phyloP scores from a whole-genome alignment of 2,113 vertebrate species.

The Catharus bicknelli region DNA sequence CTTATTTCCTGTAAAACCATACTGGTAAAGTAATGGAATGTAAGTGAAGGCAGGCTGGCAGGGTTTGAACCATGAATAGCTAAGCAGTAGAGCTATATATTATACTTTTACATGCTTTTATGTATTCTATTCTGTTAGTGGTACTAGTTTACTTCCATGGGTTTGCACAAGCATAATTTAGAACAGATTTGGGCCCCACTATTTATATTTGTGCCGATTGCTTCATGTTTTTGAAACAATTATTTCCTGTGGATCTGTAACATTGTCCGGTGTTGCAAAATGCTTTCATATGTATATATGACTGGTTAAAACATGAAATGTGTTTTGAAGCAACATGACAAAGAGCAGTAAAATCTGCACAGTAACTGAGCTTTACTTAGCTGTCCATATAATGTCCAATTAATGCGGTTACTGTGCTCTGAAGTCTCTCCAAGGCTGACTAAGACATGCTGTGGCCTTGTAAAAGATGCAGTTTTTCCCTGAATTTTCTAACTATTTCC shows the following conservation, averaged over 20 bases:
- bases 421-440: constrained; percentile 31
- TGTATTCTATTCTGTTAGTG: neutral
- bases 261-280: constrained; percentile 36
- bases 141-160: neutral
- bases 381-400: neutral
- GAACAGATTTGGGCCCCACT: neutral
- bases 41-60: neutral
- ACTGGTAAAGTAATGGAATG: neutral
- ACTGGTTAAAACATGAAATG: constrained; percentile 1
- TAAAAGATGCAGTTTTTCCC: neutral
- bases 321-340: constrained; percentile 35
- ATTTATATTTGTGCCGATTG: constrained; percentile 44
- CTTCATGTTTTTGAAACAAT: constrained; percentile 28
- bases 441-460: constrained; percentile 4
- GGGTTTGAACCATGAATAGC: neutral
- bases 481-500: neutral
- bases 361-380: constrained; percentile 5
- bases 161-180: constrained; percentile 38
- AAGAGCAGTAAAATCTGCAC: constrained; percentile 23
- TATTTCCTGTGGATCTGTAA: constrained; percentile 37
- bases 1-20: neutral
- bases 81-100: neutral
- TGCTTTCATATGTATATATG: constrained; percentile 36
- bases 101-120: neutral
- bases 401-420: constrained; percentile 29